Conservation (phyloP, 2,888 invertebrate species). For the Ennomos fuscantarius region DNA sequence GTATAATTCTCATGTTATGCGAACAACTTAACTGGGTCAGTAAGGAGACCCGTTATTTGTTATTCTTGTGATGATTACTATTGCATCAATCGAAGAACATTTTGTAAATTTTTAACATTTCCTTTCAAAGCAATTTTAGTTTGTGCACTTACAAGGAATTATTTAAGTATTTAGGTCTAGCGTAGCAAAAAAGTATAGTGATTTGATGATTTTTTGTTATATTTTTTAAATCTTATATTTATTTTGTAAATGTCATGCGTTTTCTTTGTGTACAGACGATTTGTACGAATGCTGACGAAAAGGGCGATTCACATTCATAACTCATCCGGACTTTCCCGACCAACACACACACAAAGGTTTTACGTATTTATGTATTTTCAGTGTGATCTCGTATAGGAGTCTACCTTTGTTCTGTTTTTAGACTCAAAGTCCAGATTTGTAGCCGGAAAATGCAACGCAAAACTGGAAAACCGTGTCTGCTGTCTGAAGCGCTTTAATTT, state of each 20-base stretch:
- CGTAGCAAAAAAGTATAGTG: no score
- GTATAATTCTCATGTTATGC: no score
- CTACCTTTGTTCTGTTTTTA: slow-evolving; percentile 25
- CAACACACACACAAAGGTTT: slow-evolving; percentile 63
- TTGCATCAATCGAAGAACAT: no score
- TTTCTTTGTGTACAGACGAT: slow-evolving; percentile 76
- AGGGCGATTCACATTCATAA: slow-evolving; percentile 57
- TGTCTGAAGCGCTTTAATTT: no score
- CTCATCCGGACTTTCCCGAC: slow-evolving; percentile 62
- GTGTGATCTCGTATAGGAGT: slow-evolving; percentile 26
- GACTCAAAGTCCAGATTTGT: not conserved
- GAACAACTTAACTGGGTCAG: no score
- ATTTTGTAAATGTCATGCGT: slow-evolving; percentile 14
- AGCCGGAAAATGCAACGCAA: slow-evolving; percentile 2
- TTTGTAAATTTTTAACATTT: not conserved
- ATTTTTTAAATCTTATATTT: no score
- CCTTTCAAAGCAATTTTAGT: no score
- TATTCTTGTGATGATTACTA: no score
- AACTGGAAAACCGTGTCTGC: not conserved
- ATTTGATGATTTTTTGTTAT: no score
- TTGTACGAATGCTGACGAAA: slow-evolving; percentile 76
- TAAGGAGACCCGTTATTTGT: no score
- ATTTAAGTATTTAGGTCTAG: no score
- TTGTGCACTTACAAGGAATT: no score
- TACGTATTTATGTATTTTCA: slow-evolving; percentile 35